Base-by-base conservation (phyloP, 2,888 invertebrate species). In the Ophion ventricosus region DNA sequence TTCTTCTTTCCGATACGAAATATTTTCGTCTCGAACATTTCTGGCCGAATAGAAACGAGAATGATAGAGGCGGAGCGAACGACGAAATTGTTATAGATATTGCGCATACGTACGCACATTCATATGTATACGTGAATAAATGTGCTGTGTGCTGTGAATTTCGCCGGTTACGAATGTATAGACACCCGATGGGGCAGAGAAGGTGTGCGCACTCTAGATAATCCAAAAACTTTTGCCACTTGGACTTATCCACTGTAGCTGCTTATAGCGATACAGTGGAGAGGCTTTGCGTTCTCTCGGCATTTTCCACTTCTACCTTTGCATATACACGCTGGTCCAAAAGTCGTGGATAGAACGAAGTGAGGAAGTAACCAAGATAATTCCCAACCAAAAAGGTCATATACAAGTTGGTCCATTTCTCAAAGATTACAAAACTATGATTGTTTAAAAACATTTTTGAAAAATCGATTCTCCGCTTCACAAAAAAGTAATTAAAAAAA, bases 221-320 rank as follows among this genome's bases (percentile, higher is more conserved):
- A 83, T 85, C 80, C 85, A 78, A 81, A 82, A 85, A 85, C 67
- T 80, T 83, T 85, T 70, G 57, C 72, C 67, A 73, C 76, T 59
- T 54, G 84, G 78, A 84, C 81, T 75, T 77, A 77, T 81, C 69
- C 29, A 74, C 67, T 78, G 56, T 74, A 59, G 54, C 29, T 73
- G 79, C 70, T 66, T 74, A 57, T 66, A 80, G 29, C 40, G 73
- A 49, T 56, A 66, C 35, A 56, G 25, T 11, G 11, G 29, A 73
- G 73, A 74, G 73, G 43, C 59, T 66, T 59, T 66, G 66, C 43
- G 25, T 61, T 79, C 57, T 63, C 66, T 49, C 73, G 20, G 25
- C 66, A 54, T 66, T 79, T 72, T 63, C 25, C 79, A 29, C n/a
- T 25, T 23, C 20, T 25, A 17, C 17, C 14, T 49, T 14, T 49